Conservation (phyloP, 2,797 vertebrate species). For the Emys orbicularis region DNA sequence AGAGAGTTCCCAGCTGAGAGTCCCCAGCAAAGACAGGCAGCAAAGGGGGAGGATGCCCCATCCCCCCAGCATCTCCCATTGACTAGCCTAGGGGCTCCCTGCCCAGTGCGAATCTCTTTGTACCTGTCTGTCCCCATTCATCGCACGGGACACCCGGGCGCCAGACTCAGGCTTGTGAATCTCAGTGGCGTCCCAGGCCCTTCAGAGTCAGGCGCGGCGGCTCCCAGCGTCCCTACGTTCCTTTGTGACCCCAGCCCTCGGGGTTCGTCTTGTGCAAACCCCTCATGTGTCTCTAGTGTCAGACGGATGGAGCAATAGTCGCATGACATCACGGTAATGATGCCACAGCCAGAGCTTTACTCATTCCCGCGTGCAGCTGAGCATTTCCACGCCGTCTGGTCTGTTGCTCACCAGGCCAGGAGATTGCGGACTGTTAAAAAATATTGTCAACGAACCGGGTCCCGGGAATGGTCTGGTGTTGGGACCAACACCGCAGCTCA, state of each 20-base stretch:
- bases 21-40: too few relatives aligned
- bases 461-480: too few relatives aligned
- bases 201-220: background rate
- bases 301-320: background rate
- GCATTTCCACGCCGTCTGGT: too few relatives aligned
- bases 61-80: too few relatives aligned
- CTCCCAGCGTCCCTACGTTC: background rate
- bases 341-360: background rate
- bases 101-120: background rate
- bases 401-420: background rate
- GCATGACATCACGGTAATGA: accelerated
- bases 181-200: background rate
- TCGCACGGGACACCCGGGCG: background rate
- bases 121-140: too few relatives aligned
- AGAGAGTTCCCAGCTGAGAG: too few relatives aligned
- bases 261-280: background rate
- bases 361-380: background rate
- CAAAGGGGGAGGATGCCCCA: too few relatives aligned
- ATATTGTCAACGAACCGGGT: too few relatives aligned
- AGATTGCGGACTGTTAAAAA: background rate
- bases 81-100: too few relatives aligned
- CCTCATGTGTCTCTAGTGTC: background rate
- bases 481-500: background rate
- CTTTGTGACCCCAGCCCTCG: background rate
- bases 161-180: background rate